phyloP scores from a whole-genome alignment of 2,113 vertebrate species.

The Tetraodon nigroviridis region DNA sequence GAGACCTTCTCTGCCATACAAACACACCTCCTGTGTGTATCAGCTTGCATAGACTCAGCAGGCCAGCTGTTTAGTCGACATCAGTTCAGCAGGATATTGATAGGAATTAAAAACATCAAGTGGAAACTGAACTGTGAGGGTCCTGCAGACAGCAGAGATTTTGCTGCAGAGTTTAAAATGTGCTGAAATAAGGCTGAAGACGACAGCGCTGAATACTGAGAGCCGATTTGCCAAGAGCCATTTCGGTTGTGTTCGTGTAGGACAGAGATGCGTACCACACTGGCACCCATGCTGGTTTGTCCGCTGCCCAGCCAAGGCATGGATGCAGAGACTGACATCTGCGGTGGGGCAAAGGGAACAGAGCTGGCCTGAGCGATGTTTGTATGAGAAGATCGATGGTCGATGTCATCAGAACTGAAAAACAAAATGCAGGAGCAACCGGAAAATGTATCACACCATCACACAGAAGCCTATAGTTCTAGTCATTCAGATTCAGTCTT shows the following conservation, averaged over 20 bases:
- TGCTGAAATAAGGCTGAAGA: too few relatives aligned
- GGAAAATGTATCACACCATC: background rate
- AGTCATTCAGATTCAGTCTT: too few relatives aligned
- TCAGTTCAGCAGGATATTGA: constrained; percentile 25
- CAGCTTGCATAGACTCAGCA: constrained; percentile 64
- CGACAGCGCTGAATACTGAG: background rate
- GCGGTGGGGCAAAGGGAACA: constrained; percentile 75
- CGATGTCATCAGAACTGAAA: constrained; percentile 90
- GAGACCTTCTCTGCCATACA: constrained; percentile 31
- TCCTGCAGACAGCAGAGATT: background rate
- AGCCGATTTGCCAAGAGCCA: too few relatives aligned
- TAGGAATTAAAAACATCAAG: constrained; percentile 43
- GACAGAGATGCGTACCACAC: constrained; percentile 79
- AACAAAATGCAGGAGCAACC: constrained; percentile 4
- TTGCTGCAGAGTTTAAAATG: background rate
- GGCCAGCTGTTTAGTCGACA: constrained; percentile 58
- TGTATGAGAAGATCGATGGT: constrained; percentile 89
- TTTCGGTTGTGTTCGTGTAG: constrained; percentile 3
- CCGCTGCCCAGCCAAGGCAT: constrained; percentile 97
- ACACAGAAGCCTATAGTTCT: background rate
- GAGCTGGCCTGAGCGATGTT: constrained; percentile 84
- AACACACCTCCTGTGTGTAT: constrained; percentile 43
- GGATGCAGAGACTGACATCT: constrained; percentile 83
- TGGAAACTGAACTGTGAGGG: constrained; percentile 1
- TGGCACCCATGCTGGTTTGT: constrained; percentile 93